phyloP scores from a whole-genome alignment of 2,888 invertebrate genomes.

The Acronicta leporina region DNA sequence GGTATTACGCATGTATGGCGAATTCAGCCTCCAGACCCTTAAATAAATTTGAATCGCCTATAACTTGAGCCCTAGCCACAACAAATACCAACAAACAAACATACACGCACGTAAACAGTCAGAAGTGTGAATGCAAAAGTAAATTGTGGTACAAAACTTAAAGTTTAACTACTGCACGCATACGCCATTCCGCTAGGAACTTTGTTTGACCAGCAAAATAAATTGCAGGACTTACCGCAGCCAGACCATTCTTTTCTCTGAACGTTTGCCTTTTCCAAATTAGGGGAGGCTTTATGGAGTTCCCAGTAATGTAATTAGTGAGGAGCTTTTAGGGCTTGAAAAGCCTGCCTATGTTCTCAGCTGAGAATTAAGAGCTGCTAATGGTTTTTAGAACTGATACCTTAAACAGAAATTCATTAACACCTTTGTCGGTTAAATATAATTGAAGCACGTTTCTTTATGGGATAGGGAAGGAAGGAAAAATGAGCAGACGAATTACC shows the following conservation, averaged over 20 bases:
- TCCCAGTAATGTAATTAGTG: constrained; percentile 39
- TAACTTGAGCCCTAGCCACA: constrained; percentile 28
- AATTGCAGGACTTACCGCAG: constrained; percentile 27
- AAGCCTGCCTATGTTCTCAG: constrained; percentile 24
- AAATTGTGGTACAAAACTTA: constrained; percentile 45
- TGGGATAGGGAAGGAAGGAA: too few relatives aligned
- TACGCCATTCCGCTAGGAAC: constrained; percentile 33
- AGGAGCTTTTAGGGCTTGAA: constrained; percentile 14
- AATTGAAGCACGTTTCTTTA: too few relatives aligned
- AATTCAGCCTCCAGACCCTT: too few relatives aligned
- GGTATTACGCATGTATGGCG: too few relatives aligned
- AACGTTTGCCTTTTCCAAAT: constrained; percentile 49
- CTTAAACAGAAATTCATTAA: constrained; percentile 14
- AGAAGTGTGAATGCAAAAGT: constrained; percentile 64
- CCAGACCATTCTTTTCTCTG: constrained; percentile 32
- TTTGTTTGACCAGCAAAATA: constrained; percentile 45
- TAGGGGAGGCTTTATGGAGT: constrained; percentile 42
- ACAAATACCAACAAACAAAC: constrained; percentile 50
- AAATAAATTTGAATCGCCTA: constrained; percentile 20
- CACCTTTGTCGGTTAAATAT: not conserved
- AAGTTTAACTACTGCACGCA: constrained; percentile 47
- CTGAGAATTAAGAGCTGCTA: constrained; percentile 10
- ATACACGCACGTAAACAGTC: constrained; percentile 62
- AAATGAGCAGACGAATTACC: too few relatives aligned
- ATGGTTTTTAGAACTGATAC: constrained; percentile 11